Base-by-base conservation (phyloP, 1,140 invertebrate species). In the Eubasilissa regina region DNA sequence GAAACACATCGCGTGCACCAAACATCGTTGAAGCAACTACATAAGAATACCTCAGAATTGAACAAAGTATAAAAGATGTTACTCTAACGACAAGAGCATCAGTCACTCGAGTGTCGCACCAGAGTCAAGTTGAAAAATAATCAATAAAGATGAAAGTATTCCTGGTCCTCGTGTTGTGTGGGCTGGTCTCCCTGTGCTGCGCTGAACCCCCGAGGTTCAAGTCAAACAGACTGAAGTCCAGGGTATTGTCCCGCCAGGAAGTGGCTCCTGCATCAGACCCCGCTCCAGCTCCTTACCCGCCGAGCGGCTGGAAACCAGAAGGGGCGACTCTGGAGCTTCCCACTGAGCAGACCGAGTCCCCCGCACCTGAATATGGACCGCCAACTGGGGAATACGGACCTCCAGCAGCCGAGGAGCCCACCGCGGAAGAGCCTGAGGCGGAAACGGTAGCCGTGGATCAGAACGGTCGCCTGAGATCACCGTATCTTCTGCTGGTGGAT, bases 361-460 rank as follows among this genome's bases (percentile, higher is more conserved):
- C 88, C 15, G 85, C 83, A 43, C 83, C 86, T 53, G 87, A 85
- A 80, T 89, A 89, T 79, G 87, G 85, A 60, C 85, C 87, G 19
- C 88, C 88, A 9, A 79, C 85, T 19, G 84, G 84, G 9, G 85
- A 84, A 4, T 87, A 86, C 75, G 75, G 82, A 1, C 83, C 44
- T 10, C n/a, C 64, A 8, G 66, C 25, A 48, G 25, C 73, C 15
- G 79, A 58, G 13, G 79, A 77, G 15, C 64, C 35, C 13, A 0
- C 48, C 1, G 25, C 77, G 15, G 72, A 78, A 7, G 53, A 64
- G 13, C 74, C 79, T 0, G 64, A 64, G 17, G 53, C 66, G 8
- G 80, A 79, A 53, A 48, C 48, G 9, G 43, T 78, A 0, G 58
- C 47, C 13, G 35, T 60, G 3, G 55, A 58, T 8, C 35, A 73